phyloP scores from a whole-genome alignment of 2,113 vertebrate genomes.

The Indicator indicator region DNA sequence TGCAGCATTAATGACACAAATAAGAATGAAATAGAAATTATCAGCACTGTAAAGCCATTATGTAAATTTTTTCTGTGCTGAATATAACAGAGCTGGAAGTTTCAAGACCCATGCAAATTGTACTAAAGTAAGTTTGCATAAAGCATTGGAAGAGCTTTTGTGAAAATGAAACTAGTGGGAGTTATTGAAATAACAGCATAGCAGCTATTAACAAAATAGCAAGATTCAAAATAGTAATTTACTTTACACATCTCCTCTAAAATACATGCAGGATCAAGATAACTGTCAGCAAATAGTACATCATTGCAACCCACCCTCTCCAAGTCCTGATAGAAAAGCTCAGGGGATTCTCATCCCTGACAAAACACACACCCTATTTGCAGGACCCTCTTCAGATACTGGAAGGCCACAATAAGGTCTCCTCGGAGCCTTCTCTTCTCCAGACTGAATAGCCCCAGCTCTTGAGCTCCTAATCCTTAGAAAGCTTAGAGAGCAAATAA shows the following conservation, averaged over 20 bases:
- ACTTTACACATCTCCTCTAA: constrained; percentile 43
- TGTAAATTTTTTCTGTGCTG: not conserved
- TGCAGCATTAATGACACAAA: constrained; percentile 17
- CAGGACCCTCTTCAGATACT: not conserved
- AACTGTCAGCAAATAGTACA: constrained; percentile 62
- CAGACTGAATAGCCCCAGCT: too few species aligned
- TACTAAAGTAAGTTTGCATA: constrained; percentile 46
- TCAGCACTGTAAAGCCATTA: not conserved
- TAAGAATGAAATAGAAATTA: not conserved
- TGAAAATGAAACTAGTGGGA: constrained; percentile 56
- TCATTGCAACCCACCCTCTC: constrained; percentile 10
- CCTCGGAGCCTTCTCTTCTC: too few species aligned
- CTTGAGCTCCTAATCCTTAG: not conserved
- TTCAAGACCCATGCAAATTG: constrained; percentile 47
- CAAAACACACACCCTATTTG: not conserved
- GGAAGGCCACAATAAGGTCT: too few species aligned
- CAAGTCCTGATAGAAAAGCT: constrained; percentile 27
- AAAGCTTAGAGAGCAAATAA: not conserved
- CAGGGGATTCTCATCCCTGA: constrained; percentile 28
- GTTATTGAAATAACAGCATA: constrained; percentile 64
- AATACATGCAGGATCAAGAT: constrained; percentile 39
- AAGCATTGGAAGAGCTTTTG: constrained; percentile 55
- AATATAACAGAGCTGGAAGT: constrained; percentile 37
- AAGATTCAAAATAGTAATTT: constrained; percentile 67
- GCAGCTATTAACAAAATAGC: constrained; percentile 63